Conservation (phyloP, 2,797 vertebrate genomes). For the Tarsius wallacei region DNA sequence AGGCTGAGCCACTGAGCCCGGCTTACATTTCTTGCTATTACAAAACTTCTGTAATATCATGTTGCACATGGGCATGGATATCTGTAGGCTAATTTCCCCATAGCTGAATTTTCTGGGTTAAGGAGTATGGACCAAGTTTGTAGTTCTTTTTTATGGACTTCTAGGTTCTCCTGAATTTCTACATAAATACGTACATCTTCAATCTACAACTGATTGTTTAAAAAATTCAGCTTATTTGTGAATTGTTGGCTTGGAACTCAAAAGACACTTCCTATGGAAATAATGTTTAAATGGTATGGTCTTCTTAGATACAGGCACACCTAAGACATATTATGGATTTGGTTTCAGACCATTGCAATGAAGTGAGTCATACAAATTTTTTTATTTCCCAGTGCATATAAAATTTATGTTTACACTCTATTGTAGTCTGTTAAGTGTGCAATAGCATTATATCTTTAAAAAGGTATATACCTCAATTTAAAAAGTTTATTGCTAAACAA, state of each 20-base stretch:
- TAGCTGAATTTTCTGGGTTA: slow-evolving; percentile 27
- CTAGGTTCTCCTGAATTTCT: slow-evolving; percentile 7
- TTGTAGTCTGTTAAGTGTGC: background rate
- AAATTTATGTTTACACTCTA: background rate
- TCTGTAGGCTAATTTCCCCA: background rate
- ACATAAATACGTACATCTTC: background rate
- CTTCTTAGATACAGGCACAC: background rate
- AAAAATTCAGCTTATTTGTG: background rate
- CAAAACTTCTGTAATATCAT: background rate
- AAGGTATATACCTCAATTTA: background rate
- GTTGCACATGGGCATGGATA: background rate
- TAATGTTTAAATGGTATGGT: background rate
- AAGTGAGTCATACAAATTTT: background rate
- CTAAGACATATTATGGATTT: background rate
- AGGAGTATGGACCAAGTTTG: background rate
- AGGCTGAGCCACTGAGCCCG: no score
- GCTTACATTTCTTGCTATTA: background rate
- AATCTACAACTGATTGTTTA: background rate
- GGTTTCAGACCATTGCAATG: background rate
- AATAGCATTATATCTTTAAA: background rate
- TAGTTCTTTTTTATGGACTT: background rate
- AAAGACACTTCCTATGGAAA: slow-evolving; percentile 32
- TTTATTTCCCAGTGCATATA: background rate
- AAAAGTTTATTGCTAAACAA: background rate
- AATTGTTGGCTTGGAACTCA: slow-evolving; percentile 32